These are phyloP conservation scores for Agrochola lota DNA, from an alignment of 2,888 invertebrate genomes.

Conservation along the genomic window DNA sequence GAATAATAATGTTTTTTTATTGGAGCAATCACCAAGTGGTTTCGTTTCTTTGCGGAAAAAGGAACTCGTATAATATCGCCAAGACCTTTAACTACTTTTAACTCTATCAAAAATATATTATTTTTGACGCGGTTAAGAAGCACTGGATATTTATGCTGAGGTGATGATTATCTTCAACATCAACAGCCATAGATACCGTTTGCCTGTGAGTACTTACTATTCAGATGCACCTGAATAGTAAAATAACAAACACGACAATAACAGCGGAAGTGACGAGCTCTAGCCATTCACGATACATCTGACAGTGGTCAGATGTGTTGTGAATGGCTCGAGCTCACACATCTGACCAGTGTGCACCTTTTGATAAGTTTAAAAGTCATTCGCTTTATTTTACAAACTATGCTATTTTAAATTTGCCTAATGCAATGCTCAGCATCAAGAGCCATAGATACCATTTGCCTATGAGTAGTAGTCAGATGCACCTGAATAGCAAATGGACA, in stretches of 20 bases:
- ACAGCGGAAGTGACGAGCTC: constrained; percentile 8
- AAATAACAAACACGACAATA: not conserved
- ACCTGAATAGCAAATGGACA: not conserved
- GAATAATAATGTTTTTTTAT: not conserved
- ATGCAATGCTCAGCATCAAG: too few relatives aligned
- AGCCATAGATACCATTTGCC: not conserved
- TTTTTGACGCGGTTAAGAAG: not conserved
- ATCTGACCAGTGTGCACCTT: too few relatives aligned
- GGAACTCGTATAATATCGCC: not conserved
- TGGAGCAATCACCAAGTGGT: not conserved
- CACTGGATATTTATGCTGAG: not conserved
- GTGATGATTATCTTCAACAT: not conserved
- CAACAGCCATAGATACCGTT: not conserved
- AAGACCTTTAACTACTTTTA: not conserved
- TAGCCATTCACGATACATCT: too few relatives aligned
- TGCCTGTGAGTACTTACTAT: not conserved
- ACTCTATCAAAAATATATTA: not conserved
- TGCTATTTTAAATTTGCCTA: not conserved
- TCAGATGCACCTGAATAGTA: not conserved
- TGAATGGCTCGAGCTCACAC: too few relatives aligned
- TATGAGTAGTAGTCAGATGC: not conserved
- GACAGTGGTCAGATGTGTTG: too few relatives aligned
- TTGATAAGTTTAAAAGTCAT: constrained; percentile 1
- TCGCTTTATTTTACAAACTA: not conserved
- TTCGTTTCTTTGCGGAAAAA: not conserved